Evolutionary conservation across 2,113 vertebrate species (phyloP).

Genomic region (Echinops telfairi): DNA sequence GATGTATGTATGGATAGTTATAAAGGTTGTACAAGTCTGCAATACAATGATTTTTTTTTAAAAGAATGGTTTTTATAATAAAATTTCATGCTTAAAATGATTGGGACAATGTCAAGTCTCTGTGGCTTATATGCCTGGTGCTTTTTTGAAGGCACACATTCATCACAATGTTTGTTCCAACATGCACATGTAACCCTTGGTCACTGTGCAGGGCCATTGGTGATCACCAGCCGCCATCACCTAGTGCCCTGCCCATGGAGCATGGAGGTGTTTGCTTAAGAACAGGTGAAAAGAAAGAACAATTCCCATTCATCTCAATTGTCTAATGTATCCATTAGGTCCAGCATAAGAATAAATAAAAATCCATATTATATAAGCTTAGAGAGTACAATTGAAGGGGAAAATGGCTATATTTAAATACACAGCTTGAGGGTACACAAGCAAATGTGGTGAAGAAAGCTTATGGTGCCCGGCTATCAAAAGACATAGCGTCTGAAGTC

Average conservation of each 20-base stretch:
- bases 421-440: too few species aligned
- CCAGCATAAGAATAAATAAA: conserved; percentile 13
- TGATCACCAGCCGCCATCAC: neutral
- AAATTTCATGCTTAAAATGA: neutral
- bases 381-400: neutral
- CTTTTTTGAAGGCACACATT: neutral
- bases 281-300: conserved; percentile 41
- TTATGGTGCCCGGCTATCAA: too few species aligned
- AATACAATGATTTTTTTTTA: too few species aligned
- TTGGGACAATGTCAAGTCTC: neutral
- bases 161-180: conserved; percentile 19
- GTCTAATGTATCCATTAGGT: neutral
- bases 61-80: too few species aligned
- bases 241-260: neutral
- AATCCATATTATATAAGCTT: neutral
- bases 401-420: neutral
- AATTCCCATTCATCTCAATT: conserved; percentile 62
- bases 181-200: conserved; percentile 23
- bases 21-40: too few species aligned
- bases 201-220: neutral
- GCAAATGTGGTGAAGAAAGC: too few species aligned
- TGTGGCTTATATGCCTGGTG: neutral
- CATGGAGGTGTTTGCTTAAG: conserved; percentile 28
- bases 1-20: too few species aligned
- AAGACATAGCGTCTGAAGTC: too few species aligned